Evolutionary conservation across 2,888 invertebrate species (phyloP), one percentile per base, ranked within the genome.

Genomic region (Thymelicus sylvestris): DNA sequence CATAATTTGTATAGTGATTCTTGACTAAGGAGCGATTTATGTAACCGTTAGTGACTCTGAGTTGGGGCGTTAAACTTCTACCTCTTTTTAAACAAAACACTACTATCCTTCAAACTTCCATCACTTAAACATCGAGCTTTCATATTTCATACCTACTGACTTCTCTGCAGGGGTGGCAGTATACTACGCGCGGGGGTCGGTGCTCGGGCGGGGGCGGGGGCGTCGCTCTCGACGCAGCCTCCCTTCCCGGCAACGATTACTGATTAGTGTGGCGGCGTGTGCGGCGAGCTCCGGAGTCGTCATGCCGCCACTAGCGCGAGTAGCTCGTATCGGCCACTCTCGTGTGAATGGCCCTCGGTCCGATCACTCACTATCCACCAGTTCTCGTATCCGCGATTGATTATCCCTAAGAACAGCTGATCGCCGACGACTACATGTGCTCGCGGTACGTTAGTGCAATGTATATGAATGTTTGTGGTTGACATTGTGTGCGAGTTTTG

Each of bases 171-270:
- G 60, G 48, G 69, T 72, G 77, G 66, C 71, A 71, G 66, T 83
- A 86, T 87, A 88, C 87, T 90, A 89, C 87, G 89, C 81, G 87
- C 81, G 85, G 87, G 84, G 83, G 79, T 74, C 71, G 75, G 75
- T 76, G 76, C 66, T 78, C 77, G 80, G 76, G 82, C 79, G 80
- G 80, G 80, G 76, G 82, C 79, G 80, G 80, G 75, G 77, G 78
- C 79, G 77, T 74, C 79, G 78, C 82, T 84, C 84, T 88, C 87
- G 88, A 88, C 92, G 91, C 93, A 93, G 93, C 93, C 92, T 93
- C 93, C 90, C 90, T 89, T 86, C 90, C 90, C 90, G 88, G 86
- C 94, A 94, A 94, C 94, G 94, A 94, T 94, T 94, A 94, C 94
- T 94, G 94, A 94, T 94, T 94, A 94, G 94, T 94, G 90, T 91